Base-by-base conservation (phyloP, 1,140 invertebrate genomes). In the Sipha flava region DNA sequence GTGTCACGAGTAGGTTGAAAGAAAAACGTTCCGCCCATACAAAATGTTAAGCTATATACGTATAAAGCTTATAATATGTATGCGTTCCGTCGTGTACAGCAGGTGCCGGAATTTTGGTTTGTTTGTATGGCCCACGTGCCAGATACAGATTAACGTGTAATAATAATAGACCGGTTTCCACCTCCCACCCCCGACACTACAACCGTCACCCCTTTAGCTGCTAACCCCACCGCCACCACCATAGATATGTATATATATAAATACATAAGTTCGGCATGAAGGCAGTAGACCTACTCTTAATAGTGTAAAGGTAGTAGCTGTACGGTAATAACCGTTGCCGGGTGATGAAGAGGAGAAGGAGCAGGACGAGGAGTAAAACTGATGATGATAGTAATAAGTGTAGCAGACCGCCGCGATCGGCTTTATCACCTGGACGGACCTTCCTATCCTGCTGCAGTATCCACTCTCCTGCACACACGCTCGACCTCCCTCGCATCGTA, bases 111-210 rank as follows among this genome's bases (percentile, higher is more conserved):
- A 52, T 75, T 52, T 29, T 26, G 54, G 72, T 75, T 54, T 75
- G 47, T 73, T 73, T 37, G 72, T 37, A 10, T 23, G 72, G 49
- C 49, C 49, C 72, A 75, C 72, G 72, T 75, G 72, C 72, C 72
- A 37, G 31, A 37, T 75, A 75, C 72, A 75, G 72, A 75, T 75
- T 75, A 75, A 75, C 72, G 72, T 75, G 49, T 75, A 75, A 75
- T 75, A 75, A 75, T 75, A 75, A 75, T 34, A 37, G 47, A 75
- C 72, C 72, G 72, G 72, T 75, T 72, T 75, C 29, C 29, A 54
- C 47, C 64, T 21, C 16, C 70, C 45, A 29, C 64, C 18, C 18
- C n/a, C 40, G 37, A 45, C 43, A 45, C 43, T 16, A 45, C 43
- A 6, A 45, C 18, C 64, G 23, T 26, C 21, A 68, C 37, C 68